Conservation (phyloP, 2,797 vertebrate species). For the Tokudaia tokunoshimensis region DNA sequence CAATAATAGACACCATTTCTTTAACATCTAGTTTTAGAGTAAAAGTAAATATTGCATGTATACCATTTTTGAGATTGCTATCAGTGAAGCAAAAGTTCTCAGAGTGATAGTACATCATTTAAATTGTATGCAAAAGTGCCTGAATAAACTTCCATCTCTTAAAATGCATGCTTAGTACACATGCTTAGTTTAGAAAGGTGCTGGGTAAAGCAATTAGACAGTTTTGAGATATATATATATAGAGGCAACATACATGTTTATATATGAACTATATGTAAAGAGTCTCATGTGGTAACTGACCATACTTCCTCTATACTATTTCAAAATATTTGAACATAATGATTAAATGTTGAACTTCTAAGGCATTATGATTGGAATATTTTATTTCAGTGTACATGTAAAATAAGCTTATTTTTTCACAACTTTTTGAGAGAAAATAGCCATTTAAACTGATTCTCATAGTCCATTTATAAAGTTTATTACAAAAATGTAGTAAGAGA, state of each 20-base stretch:
- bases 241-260: not conserved
- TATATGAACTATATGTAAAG: not conserved
- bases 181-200: conserved; percentile 72
- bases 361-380: not conserved
- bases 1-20: not conserved
- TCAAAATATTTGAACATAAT: not conserved
- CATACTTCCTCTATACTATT: not conserved
- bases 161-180: conserved; percentile 76
- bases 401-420: not conserved
- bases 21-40: not conserved
- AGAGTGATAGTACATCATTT: not conserved
- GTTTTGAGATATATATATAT: not conserved
- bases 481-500: not conserved
- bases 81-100: not conserved
- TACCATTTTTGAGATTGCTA: not conserved
- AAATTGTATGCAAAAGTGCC: not conserved
- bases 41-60: not conserved
- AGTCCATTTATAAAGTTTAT: not conserved
- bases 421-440: not conserved
- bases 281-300: no score
- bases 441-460: not conserved
- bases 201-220: conserved; percentile 78
- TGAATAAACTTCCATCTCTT: conserved; percentile 60
- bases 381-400: not conserved
- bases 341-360: not conserved